Percentiles rank a stretch among this genome's conserved stretches.
These are phyloP conservation scores for Schizopygopsis malacanthus DNA, from an alignment of 2,797 vertebrate species.

Conservation along the genomic window DNA sequence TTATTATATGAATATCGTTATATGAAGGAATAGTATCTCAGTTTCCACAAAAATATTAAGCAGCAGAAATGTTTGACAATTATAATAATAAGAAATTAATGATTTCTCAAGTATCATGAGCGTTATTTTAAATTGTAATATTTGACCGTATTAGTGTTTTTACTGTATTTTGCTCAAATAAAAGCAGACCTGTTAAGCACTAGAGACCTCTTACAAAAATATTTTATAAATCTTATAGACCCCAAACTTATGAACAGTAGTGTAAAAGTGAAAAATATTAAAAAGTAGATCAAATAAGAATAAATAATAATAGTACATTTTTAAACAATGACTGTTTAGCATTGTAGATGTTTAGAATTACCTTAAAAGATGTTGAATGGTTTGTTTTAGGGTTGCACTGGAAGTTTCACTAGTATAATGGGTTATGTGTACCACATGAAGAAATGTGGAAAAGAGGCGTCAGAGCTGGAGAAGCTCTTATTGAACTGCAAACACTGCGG, in stretches of 20 bases:
- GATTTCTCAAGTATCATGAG: background rate
- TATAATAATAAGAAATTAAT: background rate
- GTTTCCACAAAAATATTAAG: background rate
- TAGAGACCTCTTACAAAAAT: background rate
- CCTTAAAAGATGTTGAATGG: background rate
- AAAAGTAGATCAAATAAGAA: background rate
- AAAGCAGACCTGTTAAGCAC: background rate
- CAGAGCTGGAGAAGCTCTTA: conserved; percentile 90
- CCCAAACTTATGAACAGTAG: background rate
- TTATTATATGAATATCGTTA: no score
- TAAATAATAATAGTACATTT: background rate
- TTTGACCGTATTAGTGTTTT: background rate
- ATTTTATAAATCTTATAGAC: background rate
- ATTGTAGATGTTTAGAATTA: background rate
- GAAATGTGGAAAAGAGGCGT: conserved; percentile 92
- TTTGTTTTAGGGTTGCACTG: conserved; percentile 83
- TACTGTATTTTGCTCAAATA: background rate
- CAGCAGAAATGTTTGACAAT: background rate
- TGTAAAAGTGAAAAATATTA: background rate
- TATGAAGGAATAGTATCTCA: background rate
- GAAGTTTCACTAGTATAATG: conserved; percentile 94
- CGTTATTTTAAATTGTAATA: background rate
- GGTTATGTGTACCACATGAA: conserved; percentile 92
- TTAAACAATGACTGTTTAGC: background rate
- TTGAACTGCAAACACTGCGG: conserved; percentile 91